Percentiles rank a stretch among this genome's conserved stretches.
Evolutionary conservation across 2,797 vertebrate species (phyloP).

Genomic region (Crossoptilon crossoptilon): DNA sequence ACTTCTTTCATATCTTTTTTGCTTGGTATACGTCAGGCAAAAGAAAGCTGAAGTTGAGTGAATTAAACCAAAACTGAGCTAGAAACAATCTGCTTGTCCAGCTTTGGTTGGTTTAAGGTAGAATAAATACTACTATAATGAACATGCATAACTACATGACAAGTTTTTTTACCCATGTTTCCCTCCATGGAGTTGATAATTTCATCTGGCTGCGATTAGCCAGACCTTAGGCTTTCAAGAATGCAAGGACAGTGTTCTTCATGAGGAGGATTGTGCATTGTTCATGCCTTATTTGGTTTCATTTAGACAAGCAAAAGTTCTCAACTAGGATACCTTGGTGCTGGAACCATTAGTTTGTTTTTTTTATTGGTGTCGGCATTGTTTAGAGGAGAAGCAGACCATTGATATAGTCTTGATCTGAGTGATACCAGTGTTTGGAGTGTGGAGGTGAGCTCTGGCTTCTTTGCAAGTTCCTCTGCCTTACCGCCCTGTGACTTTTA

Average conservation of each 20-base stretch:
- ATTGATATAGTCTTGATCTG: neutral
- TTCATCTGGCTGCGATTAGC: neutral
- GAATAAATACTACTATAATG: neutral
- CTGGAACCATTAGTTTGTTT: neutral
- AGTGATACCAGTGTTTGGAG: neutral
- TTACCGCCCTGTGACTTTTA: neutral
- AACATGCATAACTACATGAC: neutral
- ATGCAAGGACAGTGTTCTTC: neutral
- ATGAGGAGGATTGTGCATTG: fast-evolving
- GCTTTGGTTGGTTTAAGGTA: neutral
- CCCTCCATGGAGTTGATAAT: neutral
- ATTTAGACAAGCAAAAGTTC: neutral
- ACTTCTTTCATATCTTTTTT: neutral
- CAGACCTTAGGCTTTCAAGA: neutral
- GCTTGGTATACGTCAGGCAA: neutral
- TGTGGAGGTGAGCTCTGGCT: neutral
- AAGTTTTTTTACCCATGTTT: neutral
- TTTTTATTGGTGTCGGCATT: neutral
- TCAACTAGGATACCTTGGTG: neutral
- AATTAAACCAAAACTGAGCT: neutral
- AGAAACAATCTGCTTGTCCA: neutral
- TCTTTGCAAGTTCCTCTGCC: neutral
- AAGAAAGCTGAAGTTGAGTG: neutral
- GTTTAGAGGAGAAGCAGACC: neutral
- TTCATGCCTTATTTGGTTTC: neutral